phyloP scores from a whole-genome alignment of 1,140 invertebrate species.

The Panagrolaimus sp. region DNA sequence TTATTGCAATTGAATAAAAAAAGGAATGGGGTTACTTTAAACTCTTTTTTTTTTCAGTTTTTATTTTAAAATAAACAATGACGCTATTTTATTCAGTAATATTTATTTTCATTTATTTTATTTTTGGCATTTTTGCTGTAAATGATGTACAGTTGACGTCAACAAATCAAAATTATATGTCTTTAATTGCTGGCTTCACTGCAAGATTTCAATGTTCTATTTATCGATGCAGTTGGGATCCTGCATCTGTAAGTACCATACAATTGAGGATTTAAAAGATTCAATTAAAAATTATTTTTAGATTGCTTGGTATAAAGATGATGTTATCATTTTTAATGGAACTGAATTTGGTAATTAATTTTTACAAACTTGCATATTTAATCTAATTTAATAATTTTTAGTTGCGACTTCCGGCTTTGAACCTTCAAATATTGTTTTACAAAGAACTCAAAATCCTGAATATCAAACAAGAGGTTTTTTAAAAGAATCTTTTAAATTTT shows the following conservation, averaged over 20 bases:
- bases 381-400: too few relatives aligned
- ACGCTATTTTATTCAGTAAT: too few relatives aligned
- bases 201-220: slow-evolving; percentile 37
- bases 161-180: slow-evolving; percentile 40
- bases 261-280: slow-evolving; percentile 14
- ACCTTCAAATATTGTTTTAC: slow-evolving; percentile 37
- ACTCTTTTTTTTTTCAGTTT: too few relatives aligned
- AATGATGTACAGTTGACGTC: slow-evolving; percentile 34
- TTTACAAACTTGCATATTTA: too few relatives aligned
- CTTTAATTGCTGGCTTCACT: slow-evolving; percentile 36
- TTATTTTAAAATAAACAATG: too few relatives aligned
- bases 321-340: slow-evolving; percentile 43
- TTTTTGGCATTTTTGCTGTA: too few relatives aligned
- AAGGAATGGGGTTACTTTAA: too few relatives aligned
- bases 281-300: slow-evolving; percentile 24
- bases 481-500: neutral
- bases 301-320: slow-evolving; percentile 44
- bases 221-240: slow-evolving; percentile 25
- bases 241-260: neutral
- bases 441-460: slow-evolving; percentile 23
- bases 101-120: too few relatives aligned
- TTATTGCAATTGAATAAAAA: too few relatives aligned
- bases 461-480: slow-evolving; percentile 14
- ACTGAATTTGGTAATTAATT: too few relatives aligned
- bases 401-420: slow-evolving; percentile 39